These are phyloP conservation scores for Panthera leo DNA, from an alignment of 2,113 vertebrate species.

Conservation along the genomic window DNA sequence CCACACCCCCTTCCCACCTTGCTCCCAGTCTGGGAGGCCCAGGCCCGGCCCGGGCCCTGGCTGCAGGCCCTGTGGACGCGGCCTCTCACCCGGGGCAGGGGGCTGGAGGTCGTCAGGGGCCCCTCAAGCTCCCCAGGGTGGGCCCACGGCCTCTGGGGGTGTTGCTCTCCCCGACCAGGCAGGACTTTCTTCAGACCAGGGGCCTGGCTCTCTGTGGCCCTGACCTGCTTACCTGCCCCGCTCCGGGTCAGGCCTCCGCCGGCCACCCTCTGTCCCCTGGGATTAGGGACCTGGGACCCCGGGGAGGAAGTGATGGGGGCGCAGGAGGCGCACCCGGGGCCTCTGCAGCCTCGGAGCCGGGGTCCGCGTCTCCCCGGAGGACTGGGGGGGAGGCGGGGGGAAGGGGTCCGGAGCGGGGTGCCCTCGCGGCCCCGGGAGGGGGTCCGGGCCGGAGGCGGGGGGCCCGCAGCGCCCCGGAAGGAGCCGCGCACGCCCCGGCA, in stretches of 20 bases:
- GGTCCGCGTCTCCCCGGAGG: background rate
- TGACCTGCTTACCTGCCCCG: background rate
- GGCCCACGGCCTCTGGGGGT: fast-evolving
- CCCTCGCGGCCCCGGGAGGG: background rate
- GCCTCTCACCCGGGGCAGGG: fast-evolving
- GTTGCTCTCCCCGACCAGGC: fast-evolving
- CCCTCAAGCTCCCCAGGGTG: background rate
- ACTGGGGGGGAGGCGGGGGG: background rate
- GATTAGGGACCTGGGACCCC: background rate
- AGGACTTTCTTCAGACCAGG: background rate
- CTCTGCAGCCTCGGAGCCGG: background rate
- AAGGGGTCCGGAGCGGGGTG: background rate
- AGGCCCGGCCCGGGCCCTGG: background rate
- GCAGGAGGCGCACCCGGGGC: background rate
- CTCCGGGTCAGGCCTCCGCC: background rate
- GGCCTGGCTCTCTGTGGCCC: background rate
- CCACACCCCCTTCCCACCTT: background rate
- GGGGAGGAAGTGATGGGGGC: background rate
- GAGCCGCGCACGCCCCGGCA: constrained; percentile 18
- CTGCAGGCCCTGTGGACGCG: no score
- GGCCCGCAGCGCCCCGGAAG: background rate
- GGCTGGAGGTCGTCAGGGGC: background rate
- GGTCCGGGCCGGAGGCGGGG: background rate
- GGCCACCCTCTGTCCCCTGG: background rate
- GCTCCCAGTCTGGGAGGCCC: background rate